A percentile compares a stretch with the other conserved stretches of the same genome.
These are phyloP conservation scores for Thera britannica DNA, from an alignment of 2,888 invertebrate genomes.

Conservation along the genomic window DNA sequence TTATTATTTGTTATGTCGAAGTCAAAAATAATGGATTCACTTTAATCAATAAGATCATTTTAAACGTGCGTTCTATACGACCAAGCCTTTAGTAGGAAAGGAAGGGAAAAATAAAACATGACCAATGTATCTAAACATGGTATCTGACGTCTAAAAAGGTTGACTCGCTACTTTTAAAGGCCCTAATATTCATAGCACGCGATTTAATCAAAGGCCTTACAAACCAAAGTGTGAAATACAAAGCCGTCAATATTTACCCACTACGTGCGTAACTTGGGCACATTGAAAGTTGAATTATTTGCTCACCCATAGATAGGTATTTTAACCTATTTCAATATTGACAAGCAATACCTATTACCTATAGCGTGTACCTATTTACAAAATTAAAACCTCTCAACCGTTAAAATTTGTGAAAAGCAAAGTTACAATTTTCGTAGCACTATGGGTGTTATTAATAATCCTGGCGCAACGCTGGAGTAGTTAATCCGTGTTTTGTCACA, in stretches of 20 bases:
- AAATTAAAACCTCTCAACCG: slow-evolving; percentile 7
- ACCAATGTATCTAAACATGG: background rate
- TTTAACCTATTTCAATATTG: slow-evolving; percentile 17
- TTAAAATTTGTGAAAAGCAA: slow-evolving; percentile 27
- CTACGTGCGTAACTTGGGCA: slow-evolving; percentile 24
- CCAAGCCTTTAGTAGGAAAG: too few species aligned
- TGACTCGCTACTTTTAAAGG: background rate
- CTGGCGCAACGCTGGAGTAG: too few species aligned
- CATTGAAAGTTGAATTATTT: slow-evolving; percentile 29
- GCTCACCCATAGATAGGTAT: slow-evolving; percentile 9
- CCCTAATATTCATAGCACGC: slow-evolving; percentile 10
- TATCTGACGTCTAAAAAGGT: too few species aligned
- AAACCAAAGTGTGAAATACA: slow-evolving; percentile 21
- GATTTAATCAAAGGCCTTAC: slow-evolving; percentile 3
- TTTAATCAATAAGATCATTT: too few species aligned
- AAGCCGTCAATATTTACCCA: slow-evolving; percentile 31
- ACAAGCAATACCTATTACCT: background rate
- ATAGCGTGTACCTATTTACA: background rate
- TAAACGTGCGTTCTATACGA: too few species aligned
- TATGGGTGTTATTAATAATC: too few species aligned
- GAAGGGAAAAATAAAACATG: background rate
- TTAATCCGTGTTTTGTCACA: too few species aligned
- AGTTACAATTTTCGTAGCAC: slow-evolving; percentile 32
- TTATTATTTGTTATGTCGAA: too few species aligned
- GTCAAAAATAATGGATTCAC: too few species aligned